Evolutionary conservation across 2,113 vertebrate genomes (phyloP).

Genomic region (Egretta garzetta): DNA sequence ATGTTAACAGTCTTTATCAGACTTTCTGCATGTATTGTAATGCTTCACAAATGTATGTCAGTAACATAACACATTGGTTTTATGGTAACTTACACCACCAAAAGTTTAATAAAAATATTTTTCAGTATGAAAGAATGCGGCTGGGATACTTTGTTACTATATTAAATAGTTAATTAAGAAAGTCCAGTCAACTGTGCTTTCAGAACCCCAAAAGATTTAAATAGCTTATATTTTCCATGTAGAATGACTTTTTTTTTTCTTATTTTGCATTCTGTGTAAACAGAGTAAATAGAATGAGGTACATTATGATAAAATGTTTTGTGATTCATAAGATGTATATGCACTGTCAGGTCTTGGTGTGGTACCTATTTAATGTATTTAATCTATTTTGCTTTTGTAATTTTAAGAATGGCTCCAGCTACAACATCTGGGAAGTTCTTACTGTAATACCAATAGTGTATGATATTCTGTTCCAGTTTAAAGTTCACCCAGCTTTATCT

Average conservation of each 20-base stretch:
- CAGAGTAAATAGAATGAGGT: neutral
- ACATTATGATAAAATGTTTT: neutral
- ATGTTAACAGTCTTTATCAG: neutral
- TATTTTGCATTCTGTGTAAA: neutral
- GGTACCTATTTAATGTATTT: neutral
- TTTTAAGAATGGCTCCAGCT: neutral
- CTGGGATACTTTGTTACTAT: neutral
- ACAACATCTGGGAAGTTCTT: neutral
- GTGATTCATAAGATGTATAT: neutral
- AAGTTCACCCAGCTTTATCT: slow-evolving; percentile 13
- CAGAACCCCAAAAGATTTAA: neutral
- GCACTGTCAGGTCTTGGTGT: neutral
- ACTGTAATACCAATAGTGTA: neutral
- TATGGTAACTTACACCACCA: neutral
- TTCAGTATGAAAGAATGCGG: neutral
- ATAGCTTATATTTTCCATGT: neutral
- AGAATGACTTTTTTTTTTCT: neutral
- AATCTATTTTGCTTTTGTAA: neutral
- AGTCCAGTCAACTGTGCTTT: neutral
- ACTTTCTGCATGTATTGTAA: neutral
- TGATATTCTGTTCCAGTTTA: neutral
- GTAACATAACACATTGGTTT: neutral
- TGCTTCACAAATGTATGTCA: neutral
- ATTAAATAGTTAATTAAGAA: neutral
- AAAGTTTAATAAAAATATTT: neutral